Evolutionary conservation across 1,140 invertebrate species (phyloP).

Genomic region (Phocides pigmalion): DNA sequence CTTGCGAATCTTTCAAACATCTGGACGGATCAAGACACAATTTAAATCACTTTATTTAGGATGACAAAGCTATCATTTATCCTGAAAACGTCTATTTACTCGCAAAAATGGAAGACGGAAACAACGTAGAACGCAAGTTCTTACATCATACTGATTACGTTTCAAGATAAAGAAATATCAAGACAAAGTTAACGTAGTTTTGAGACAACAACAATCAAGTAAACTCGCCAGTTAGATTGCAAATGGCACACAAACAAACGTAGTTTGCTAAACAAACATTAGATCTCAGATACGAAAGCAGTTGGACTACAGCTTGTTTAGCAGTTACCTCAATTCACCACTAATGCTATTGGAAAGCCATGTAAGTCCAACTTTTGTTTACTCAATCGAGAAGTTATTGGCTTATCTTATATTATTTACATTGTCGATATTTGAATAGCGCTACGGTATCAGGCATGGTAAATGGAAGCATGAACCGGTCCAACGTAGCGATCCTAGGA

Average conservation of each 20-base stretch:
- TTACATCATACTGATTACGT: no score
- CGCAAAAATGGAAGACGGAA: neutral
- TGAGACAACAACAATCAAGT: neutral
- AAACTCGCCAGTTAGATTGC: neutral
- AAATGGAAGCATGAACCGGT: no score
- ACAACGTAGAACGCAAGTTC: neutral
- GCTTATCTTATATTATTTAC: neutral
- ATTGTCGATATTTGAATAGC: neutral
- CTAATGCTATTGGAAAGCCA: neutral
- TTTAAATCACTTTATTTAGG: no score
- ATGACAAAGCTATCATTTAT: no score
- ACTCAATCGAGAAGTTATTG: neutral
- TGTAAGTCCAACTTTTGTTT: neutral
- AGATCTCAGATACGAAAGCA: neutral
- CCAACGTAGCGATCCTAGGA: no score
- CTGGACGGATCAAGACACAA: no score
- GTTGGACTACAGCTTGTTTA: neutral
- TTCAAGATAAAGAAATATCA: neutral
- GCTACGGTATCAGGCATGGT: no score
- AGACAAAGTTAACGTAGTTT: neutral
- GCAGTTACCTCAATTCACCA: neutral
- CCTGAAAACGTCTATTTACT: no score
- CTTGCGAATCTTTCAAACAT: no score
- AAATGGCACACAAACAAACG: neutral
- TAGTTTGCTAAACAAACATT: constrained; percentile 1